Conservation (phyloP, 23 tunicate species). For the Corella eumyota region DNA sequence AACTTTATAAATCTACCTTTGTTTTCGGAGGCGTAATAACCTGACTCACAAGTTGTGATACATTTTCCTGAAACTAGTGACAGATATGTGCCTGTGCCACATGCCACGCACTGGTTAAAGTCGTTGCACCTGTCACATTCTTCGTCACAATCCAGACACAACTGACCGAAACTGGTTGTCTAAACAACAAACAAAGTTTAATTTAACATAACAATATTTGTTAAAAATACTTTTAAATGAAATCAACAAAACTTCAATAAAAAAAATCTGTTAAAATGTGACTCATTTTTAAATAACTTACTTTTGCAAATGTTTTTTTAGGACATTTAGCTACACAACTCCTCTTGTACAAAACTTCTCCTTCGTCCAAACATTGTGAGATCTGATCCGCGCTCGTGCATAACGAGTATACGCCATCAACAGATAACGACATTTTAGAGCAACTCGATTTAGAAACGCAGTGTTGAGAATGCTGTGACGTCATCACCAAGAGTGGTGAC, state of each 20-base stretch:
- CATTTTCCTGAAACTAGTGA: slow-evolving; percentile 29
- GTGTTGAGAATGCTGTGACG: slow-evolving; percentile 1
- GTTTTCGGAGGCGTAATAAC: slow-evolving; percentile 35
- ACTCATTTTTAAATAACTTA: background rate
- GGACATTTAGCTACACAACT: slow-evolving; percentile 30
- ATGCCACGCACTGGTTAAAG: slow-evolving; percentile 26
- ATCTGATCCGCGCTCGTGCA: slow-evolving; percentile 16
- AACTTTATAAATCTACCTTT: slow-evolving; percentile 10
- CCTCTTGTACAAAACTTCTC: background rate
- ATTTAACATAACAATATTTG: background rate
- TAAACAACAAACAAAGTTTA: background rate
- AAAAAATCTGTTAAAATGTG: no score
- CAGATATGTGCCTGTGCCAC: slow-evolving; percentile 25
- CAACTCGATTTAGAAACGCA: slow-evolving; percentile 7
- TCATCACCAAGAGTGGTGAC: background rate
- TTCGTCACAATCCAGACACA: slow-evolving; percentile 46
- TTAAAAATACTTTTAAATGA: background rate
- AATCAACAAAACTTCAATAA: background rate
- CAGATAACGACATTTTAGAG: background rate
- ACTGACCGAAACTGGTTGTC: slow-evolving; percentile 12
- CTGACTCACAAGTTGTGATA: slow-evolving; percentile 37
- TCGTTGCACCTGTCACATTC: slow-evolving; percentile 39
- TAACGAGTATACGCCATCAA: background rate
- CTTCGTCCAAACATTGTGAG: background rate
- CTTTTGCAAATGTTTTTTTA: slow-evolving; percentile 14